These are phyloP conservation scores for Sphaeridia pumilis DNA, from an alignment of 2,888 invertebrate genomes.

Conservation along the genomic window DNA sequence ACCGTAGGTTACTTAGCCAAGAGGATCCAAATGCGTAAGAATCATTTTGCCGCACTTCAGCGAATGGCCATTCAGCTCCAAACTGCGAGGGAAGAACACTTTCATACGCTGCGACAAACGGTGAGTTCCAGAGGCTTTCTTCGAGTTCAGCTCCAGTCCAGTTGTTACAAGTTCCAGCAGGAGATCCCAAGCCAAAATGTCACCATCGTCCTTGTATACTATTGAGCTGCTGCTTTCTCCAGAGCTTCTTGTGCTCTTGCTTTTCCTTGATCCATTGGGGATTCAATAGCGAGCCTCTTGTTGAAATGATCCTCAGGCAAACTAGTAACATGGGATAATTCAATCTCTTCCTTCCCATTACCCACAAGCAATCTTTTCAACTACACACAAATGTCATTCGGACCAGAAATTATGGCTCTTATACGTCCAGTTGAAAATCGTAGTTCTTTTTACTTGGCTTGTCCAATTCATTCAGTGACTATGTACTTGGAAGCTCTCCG, in stretches of 20 bases:
- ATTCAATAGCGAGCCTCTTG: too few species aligned
- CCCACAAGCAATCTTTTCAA: background rate
- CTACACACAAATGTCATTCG: background rate
- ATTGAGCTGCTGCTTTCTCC: too few species aligned
- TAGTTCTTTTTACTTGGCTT: too few species aligned
- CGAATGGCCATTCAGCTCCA: conserved; percentile 78
- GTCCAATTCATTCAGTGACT: too few species aligned
- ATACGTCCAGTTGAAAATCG: too few species aligned
- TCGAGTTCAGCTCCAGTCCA: background rate
- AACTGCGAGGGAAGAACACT: conserved; percentile 22
- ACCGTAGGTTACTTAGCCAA: conserved; percentile 96
- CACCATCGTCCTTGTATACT: background rate
- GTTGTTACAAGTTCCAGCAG: too few species aligned
- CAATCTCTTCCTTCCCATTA: conserved; percentile 1
- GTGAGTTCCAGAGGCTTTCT: conserved; percentile 3
- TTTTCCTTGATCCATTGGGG: too few species aligned
- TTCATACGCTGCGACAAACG: conserved; percentile 22
- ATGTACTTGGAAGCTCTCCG: too few species aligned
- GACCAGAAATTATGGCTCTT: background rate
- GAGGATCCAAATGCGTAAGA: conserved; percentile 90
- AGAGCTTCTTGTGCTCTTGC: too few species aligned
- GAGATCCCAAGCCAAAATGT: background rate
- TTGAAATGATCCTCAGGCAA: too few species aligned
- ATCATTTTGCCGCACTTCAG: conserved; percentile 75
- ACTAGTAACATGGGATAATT: too few species aligned